Conservation (phyloP, 2,797 vertebrate genomes). For the Myiotriccus ornatus region DNA sequence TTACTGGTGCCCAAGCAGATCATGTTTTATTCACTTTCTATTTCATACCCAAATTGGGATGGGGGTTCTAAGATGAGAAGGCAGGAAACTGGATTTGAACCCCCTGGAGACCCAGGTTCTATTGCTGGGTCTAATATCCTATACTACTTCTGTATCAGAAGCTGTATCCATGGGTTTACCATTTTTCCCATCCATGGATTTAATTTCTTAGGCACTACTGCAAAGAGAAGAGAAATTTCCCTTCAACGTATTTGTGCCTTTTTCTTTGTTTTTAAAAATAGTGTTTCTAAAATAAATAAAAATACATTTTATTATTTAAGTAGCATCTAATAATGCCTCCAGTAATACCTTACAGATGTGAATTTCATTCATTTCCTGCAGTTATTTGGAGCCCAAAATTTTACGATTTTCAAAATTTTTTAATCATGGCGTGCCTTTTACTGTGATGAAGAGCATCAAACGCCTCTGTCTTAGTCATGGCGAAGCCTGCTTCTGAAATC, state of each 20-base stretch:
- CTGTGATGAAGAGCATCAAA: background rate
- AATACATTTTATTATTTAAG: background rate
- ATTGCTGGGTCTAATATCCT: background rate
- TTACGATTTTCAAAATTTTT: background rate
- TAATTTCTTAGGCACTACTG: background rate
- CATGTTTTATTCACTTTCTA: background rate
- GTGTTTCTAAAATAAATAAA: background rate
- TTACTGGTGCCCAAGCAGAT: accelerated
- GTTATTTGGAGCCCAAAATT: background rate
- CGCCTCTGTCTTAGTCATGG: background rate
- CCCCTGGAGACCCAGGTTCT: background rate
- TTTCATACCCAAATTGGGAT: background rate
- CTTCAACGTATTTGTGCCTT: accelerated
- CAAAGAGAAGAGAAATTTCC: background rate
- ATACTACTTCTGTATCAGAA: background rate
- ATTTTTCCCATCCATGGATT: background rate
- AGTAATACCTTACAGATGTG: background rate
- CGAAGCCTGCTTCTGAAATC: background rate
- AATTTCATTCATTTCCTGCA: background rate
- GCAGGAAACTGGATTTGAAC: background rate
- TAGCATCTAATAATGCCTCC: background rate
- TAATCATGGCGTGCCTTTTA: background rate
- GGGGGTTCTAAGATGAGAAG: background rate
- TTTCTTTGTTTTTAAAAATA: background rate
- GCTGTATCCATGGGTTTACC: background rate